These are phyloP conservation scores for Ennomos quercinarius DNA, from an alignment of 2,888 invertebrate species.

Conservation along the genomic window DNA sequence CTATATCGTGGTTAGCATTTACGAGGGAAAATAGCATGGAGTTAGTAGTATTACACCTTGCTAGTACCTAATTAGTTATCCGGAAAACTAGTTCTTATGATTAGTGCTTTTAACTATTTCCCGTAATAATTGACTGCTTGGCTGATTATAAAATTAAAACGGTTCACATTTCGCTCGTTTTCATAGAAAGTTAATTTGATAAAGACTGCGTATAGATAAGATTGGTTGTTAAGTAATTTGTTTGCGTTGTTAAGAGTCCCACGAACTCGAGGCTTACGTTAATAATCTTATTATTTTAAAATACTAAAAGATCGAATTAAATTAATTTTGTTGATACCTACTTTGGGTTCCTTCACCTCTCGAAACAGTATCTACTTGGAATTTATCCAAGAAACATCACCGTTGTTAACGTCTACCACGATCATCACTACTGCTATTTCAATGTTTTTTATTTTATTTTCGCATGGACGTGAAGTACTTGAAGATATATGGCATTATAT, in stretches of 20 bases:
- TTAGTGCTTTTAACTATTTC: conserved; percentile 42
- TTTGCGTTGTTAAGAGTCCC: conserved; percentile 4
- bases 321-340: conserved; percentile 12
- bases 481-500: conserved; percentile 14
- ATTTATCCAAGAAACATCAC: conserved; percentile 15
- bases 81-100: conserved; percentile 51
- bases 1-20: conserved; percentile 42
- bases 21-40: conserved; percentile 51
- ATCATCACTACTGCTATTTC: conserved; percentile 12
- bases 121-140: conserved; percentile 24
- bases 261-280: neutral
- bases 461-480: conserved; percentile 16
- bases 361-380: conserved; percentile 23
- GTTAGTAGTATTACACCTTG: conserved; percentile 34
- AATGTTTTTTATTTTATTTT: conserved; percentile 20
- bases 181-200: conserved; percentile 25
- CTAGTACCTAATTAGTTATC: conserved; percentile 53
- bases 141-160: conserved; percentile 36
- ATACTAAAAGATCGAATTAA: conserved; percentile 6
- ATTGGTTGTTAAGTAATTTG: conserved; percentile 3
- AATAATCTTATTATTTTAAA: neutral
- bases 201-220: conserved; percentile 8
- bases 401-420: conserved; percentile 6
- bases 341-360: conserved; percentile 22
- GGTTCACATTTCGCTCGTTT: conserved; percentile 33